A percentile compares a stretch with the other conserved stretches of the same genome.
Conservation (phyloP, 2,797 vertebrate species). For the Naso thynnoides region DNA sequence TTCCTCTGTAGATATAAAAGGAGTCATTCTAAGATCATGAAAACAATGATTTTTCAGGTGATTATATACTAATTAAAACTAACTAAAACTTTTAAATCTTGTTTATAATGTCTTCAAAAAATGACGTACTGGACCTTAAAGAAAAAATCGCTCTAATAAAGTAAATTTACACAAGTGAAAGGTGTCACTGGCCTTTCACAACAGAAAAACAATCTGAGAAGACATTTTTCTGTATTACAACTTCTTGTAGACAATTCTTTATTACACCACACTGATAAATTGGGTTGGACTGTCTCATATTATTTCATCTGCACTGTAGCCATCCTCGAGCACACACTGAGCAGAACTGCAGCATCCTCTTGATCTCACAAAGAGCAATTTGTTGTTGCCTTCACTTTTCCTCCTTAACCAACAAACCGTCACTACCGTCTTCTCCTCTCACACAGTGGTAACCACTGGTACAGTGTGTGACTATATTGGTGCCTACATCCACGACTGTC, state of each 20-base stretch:
- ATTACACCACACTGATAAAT: background rate
- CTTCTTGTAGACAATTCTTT: background rate
- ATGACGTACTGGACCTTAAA: too few relatives aligned
- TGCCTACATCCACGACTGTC: conserved; percentile 21
- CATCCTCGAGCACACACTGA: background rate
- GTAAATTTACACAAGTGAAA: too few relatives aligned
- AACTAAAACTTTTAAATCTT: too few relatives aligned
- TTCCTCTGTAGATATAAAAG: too few relatives aligned
- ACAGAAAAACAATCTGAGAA: too few relatives aligned
- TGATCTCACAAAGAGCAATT: conserved; percentile 13
- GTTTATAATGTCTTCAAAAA: too few relatives aligned
- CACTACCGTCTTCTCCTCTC: conserved; percentile 12
- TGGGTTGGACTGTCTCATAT: background rate
- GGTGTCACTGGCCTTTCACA: too few relatives aligned
- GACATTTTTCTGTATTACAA: too few relatives aligned
- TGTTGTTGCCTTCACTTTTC: conserved; percentile 45
- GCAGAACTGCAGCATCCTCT: conserved; percentile 8
- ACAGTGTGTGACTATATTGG: conserved; percentile 18
- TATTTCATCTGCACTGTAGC: conserved; percentile 3
- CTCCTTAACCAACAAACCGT: conserved; percentile 28
- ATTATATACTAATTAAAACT: too few relatives aligned
- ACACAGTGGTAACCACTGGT: conserved; percentile 17
- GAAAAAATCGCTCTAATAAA: too few relatives aligned
- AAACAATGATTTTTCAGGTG: too few relatives aligned
- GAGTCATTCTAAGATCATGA: too few relatives aligned